phyloP scores from a whole-genome alignment of 1,140 invertebrate genomes.

The Brachionus rotundiformis region DNA sequence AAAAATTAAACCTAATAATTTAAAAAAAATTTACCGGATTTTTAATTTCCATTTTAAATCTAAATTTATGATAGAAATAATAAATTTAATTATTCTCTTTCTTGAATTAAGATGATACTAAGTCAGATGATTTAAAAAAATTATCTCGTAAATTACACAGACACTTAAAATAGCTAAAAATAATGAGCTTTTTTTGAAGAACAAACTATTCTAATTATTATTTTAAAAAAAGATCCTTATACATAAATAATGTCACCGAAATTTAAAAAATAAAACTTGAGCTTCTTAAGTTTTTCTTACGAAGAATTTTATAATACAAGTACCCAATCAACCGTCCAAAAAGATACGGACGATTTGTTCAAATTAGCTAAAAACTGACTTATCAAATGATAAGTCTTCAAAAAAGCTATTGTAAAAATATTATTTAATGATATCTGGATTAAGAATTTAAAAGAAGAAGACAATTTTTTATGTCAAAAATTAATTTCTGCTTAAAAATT shows the following conservation, averaged over 20 bases:
- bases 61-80: background rate
- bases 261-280: background rate
- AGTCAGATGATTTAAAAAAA: background rate
- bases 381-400: background rate
- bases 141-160: too few species aligned
- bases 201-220: background rate
- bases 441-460: background rate
- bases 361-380: background rate
- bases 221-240: too few species aligned
- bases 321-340: background rate
- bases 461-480: too few species aligned
- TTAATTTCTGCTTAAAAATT: too few species aligned
- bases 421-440: background rate
- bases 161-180: background rate
- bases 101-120: too few species aligned
- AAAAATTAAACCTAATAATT: background rate
- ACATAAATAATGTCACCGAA: background rate
- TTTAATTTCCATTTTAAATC: background rate
- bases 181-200: background rate
- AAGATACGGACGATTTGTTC: background rate
- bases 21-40: background rate
- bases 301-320: background rate
- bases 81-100: background rate
- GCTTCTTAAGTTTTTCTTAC: background rate
- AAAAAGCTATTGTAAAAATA: background rate